These are phyloP conservation scores for Chaetura pelagica DNA, from an alignment of 2,113 vertebrate genomes.

Conservation along the genomic window DNA sequence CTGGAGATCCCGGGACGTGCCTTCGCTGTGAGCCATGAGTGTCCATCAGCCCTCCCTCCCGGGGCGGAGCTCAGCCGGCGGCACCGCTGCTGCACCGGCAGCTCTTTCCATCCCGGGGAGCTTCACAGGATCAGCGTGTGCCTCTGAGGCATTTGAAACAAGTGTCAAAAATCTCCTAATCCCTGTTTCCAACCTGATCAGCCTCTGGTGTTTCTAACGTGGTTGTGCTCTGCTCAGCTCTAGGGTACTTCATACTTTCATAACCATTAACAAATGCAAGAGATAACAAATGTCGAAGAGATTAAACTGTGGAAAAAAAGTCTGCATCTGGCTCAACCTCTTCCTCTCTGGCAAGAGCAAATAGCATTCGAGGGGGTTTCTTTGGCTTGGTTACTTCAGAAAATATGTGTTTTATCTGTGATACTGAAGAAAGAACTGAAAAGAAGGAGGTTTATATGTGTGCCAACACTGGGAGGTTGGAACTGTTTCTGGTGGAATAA, in stretches of 20 bases:
- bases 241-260: not conserved
- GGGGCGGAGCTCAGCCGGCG: not conserved
- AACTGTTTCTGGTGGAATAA: not conserved
- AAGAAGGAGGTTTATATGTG: not conserved
- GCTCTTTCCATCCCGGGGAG: not conserved
- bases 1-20: accelerated
- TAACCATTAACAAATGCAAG: not conserved
- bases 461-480: not conserved
- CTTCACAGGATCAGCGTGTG: not conserved
- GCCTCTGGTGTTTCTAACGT: not conserved
- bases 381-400: not conserved
- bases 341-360: not conserved
- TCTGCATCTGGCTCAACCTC: not conserved
- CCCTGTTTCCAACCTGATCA: not conserved
- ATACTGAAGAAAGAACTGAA: not conserved
- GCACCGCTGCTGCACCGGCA: not conserved
- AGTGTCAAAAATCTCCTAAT: not conserved
- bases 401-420: not conserved
- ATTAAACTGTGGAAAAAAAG: not conserved
- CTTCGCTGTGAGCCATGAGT: not conserved
- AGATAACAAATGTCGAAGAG: not conserved
- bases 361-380: not conserved
- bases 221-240: not conserved
- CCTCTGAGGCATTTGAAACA: not conserved
- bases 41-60: not conserved